A percentile compares a stretch with the other conserved stretches of the same genome.
phyloP scores from a whole-genome alignment of 2,113 vertebrate species.

The Petaurus breviceps region DNA sequence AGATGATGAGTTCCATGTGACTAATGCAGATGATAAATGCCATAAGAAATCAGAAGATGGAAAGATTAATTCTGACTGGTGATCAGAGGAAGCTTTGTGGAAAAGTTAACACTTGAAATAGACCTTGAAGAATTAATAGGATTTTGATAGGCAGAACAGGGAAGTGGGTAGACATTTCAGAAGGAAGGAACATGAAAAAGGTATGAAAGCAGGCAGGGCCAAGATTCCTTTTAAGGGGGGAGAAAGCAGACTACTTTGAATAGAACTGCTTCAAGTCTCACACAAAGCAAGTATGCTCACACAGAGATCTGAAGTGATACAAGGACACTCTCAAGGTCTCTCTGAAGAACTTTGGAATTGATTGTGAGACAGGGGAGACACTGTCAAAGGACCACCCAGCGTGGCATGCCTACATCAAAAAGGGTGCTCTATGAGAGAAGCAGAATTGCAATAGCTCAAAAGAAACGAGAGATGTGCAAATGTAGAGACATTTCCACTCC shows the following conservation, averaged over 20 bases:
- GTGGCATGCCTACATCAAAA: not conserved
- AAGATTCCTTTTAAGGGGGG: not conserved
- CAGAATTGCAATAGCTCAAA: not conserved
- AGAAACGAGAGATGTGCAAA: no score
- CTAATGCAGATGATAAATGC: not conserved
- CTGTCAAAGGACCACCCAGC: not conserved
- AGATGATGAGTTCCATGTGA: not conserved
- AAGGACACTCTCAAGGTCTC: not conserved
- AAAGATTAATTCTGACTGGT: not conserved
- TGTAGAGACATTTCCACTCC: not conserved
- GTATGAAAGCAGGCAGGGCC: not conserved
- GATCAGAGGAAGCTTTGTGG: not conserved
- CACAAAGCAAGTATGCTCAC: not conserved
- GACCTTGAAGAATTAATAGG: not conserved
- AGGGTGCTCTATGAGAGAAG: not conserved
- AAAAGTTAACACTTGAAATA: not conserved
- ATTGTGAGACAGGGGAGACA: not conserved
- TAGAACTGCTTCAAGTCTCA: not conserved
- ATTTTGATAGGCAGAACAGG: not conserved
- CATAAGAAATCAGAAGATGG: not conserved
- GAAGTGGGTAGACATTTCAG: not conserved
- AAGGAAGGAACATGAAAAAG: not conserved
- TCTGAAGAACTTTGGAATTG: not conserved
- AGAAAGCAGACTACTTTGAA: not conserved
- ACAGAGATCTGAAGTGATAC: not conserved